Conservation (phyloP, 2,113 vertebrate genomes). For the Danio rerio region GRCz12tu NC_133193.1:10209501-10210000, state of each 20-base stretch:
- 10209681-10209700: conserved; percentile 95
- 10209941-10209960: conserved; percentile 92
- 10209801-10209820: conserved; percentile 98
- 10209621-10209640: conserved; percentile 98
- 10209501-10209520: conserved; percentile 98
- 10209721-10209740: conserved; percentile 94
- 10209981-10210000: conserved; percentile 99
- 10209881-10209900: conserved; percentile 93
- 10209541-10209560: conserved; percentile 89
- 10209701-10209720: conserved; percentile 98
- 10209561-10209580: conserved; percentile 96
- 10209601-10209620: conserved; percentile 92
- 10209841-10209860: conserved; percentile 94
- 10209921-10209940: conserved; percentile 92
- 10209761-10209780: conserved; percentile 90
- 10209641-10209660: conserved; percentile 97
- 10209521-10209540: conserved; percentile 93
- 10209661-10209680: conserved; percentile 87
- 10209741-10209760: conserved; percentile 95
- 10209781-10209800: conserved; percentile 92
- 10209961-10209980: conserved; percentile 98
- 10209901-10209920: conserved; percentile 90
- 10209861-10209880: conserved; percentile 97
- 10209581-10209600: conserved; percentile 90
- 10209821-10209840: conserved; percentile 94